Evolutionary conservation across 2,113 vertebrate genomes (phyloP).

Genomic region (Ptyas mucosa): DNA sequence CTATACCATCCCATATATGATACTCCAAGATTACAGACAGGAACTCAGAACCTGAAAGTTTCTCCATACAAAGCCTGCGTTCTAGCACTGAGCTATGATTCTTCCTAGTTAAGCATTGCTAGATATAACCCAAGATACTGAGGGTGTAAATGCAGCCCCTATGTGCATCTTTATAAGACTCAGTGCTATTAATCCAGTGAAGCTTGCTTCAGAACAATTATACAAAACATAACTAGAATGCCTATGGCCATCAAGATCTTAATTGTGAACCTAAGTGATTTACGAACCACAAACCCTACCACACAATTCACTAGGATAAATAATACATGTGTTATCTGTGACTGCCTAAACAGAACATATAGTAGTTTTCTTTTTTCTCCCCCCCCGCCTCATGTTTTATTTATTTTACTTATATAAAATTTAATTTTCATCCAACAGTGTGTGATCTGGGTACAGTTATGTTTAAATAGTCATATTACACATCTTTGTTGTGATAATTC

Average conservation of each 20-base stretch:
- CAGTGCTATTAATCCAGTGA: not conserved
- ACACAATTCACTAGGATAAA: not conserved
- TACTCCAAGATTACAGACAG: not conserved
- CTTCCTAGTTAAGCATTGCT: not conserved
- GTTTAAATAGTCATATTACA: no score
- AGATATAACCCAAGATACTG: not conserved
- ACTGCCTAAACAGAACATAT: not conserved
- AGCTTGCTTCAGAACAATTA: not conserved
- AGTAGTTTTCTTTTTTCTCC: not conserved
- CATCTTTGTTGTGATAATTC: no score
- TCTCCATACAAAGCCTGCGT: not conserved
- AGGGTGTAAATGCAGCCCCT: not conserved
- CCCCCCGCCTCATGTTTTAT: no score
- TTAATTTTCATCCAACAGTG: no score
- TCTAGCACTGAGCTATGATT: not conserved
- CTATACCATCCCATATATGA: not conserved
- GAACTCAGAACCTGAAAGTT: not conserved
- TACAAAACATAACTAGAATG: no score
- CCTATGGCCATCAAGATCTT: not conserved
- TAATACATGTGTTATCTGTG: not conserved
- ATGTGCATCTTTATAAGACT: not conserved
- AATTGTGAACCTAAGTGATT: not conserved
- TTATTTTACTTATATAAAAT: no score
- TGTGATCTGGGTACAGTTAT: no score
- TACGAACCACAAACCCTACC: not conserved